Evolutionary conservation across 2,888 invertebrate genomes (phyloP).

Genomic region (Sclerodermus sp.): DNA sequence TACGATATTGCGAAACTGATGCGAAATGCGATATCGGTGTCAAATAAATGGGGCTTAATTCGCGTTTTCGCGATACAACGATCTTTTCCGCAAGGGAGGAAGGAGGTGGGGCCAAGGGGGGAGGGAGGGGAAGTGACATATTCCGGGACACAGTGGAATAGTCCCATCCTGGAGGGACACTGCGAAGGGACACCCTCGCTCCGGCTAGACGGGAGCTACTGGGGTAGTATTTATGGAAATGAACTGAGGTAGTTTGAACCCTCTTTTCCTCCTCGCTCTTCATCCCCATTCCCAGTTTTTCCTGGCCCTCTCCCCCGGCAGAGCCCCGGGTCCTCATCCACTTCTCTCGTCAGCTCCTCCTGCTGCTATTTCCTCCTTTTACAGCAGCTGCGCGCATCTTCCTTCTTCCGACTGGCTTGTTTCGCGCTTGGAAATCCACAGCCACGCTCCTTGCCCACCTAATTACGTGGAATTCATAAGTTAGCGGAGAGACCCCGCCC

Average conservation of each 20-base stretch:
- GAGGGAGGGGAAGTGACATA: neutral
- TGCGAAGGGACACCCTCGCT: conserved; percentile 23
- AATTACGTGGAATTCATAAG: conserved; percentile 52
- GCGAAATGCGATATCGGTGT: conserved; percentile 38
- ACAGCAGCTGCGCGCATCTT: conserved; percentile 5
- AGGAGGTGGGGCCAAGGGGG: neutral
- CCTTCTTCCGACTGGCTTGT: neutral
- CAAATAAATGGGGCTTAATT: conserved; percentile 39
- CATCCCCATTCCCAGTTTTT: conserved; percentile 9
- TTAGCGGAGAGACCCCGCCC: too few species aligned
- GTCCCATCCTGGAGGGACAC: conserved; percentile 5
- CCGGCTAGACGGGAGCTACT: conserved; percentile 10
- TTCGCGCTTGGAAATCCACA: neutral
- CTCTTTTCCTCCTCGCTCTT: conserved; percentile 22
- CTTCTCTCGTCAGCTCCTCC: conserved; percentile 1
- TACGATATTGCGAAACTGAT: neutral
- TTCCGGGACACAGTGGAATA: neutral
- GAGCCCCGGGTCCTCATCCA: neutral
- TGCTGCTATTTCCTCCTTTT: too few species aligned
- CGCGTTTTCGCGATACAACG: conserved; percentile 17
- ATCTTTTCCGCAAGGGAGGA: neutral
- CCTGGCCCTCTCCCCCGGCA: conserved; percentile 16
- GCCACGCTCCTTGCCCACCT: conserved; percentile 42
- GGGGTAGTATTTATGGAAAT: conserved; percentile 49
- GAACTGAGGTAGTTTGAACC: conserved; percentile 46